phyloP scores from a whole-genome alignment of 2,113 vertebrate species.

The Neotoma lepida region DNA sequence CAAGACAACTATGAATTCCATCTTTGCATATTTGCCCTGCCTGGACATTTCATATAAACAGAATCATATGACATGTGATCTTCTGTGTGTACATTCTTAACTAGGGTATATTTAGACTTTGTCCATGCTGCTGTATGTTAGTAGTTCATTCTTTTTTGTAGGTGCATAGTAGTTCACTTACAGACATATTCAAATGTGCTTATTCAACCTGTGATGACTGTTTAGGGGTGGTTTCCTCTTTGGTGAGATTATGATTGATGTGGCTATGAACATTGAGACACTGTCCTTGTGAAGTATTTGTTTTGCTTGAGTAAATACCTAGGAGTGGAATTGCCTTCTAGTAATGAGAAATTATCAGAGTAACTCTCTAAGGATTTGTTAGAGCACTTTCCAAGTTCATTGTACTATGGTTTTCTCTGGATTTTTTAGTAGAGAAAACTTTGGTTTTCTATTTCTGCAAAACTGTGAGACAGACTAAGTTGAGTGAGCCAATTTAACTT shows the following conservation, averaged over 20 bases:
- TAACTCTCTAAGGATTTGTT: neutral
- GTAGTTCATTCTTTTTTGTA: neutral
- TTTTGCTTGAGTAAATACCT: neutral
- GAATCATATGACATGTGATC: neutral
- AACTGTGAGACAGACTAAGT: slow-evolving; percentile 27
- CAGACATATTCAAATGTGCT: neutral
- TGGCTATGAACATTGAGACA: neutral
- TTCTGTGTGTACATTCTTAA: neutral
- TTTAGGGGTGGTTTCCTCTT: neutral
- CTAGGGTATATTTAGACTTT: slow-evolving; percentile 1
- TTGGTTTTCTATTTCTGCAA: slow-evolving; percentile 1
- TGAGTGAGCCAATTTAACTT: slow-evolving; percentile 38
- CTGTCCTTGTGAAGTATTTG: slow-evolving; percentile 18
- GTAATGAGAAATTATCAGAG: neutral
- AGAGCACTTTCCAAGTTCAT: slow-evolving; percentile 36
- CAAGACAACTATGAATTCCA: neutral
- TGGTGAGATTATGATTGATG: neutral
- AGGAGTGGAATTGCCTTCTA: slow-evolving; percentile 20
- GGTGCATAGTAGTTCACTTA: neutral
- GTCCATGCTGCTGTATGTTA: neutral
- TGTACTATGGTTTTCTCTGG: neutral
- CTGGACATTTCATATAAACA: neutral
- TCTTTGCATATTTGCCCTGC: neutral
- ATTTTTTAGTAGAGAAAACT: slow-evolving; percentile 41
- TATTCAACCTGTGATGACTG: neutral